These are phyloP conservation scores for Melipona bicolor DNA, from an alignment of 2,888 invertebrate species.

Conservation along the genomic window DNA sequence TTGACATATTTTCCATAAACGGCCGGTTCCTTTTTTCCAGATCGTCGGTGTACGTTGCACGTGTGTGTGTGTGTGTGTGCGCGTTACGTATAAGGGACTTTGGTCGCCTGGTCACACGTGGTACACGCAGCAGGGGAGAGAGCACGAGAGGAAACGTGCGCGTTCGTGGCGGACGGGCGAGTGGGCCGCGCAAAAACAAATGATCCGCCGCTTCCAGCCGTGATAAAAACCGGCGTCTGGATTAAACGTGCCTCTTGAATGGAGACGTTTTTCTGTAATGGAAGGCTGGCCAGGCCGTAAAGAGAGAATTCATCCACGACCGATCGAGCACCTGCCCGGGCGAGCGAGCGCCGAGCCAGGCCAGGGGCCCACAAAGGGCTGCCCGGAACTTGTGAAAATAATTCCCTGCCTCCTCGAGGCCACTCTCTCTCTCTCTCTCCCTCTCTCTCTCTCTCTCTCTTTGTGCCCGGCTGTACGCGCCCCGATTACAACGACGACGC, in stretches of 20 bases:
- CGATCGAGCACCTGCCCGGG: constrained; percentile 72
- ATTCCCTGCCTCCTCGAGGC: constrained; percentile 63
- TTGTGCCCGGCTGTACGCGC: constrained; percentile 19
- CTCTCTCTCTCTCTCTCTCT: background rate
- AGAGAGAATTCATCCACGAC: constrained; percentile 69
- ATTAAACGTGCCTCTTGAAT: constrained; percentile 70
- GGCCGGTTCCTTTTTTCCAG: background rate
- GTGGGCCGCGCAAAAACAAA: constrained; percentile 50
- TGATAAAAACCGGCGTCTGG: constrained; percentile 66
- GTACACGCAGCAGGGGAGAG: constrained; percentile 1
- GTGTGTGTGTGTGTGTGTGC: background rate
- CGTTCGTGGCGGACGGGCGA: background rate
- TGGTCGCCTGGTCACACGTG: constrained; percentile 2
- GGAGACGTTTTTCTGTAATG: constrained; percentile 72
- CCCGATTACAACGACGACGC: constrained; percentile 33
- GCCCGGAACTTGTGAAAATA: constrained; percentile 73
- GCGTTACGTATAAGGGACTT: background rate
- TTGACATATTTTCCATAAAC: constrained; percentile 19
- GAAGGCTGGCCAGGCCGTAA: constrained; percentile 59
- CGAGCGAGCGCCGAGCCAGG: constrained; percentile 11
- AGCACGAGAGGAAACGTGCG: background rate
- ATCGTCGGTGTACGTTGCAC: no score
- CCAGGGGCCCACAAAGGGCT: constrained; percentile 54
- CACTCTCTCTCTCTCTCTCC: no score
- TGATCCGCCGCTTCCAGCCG: constrained; percentile 60